Evolutionary conservation across 2,888 invertebrate genomes (phyloP), one percentile per base, ranked within the genome.

Genomic region (Phrixothrix hirtus): DNA sequence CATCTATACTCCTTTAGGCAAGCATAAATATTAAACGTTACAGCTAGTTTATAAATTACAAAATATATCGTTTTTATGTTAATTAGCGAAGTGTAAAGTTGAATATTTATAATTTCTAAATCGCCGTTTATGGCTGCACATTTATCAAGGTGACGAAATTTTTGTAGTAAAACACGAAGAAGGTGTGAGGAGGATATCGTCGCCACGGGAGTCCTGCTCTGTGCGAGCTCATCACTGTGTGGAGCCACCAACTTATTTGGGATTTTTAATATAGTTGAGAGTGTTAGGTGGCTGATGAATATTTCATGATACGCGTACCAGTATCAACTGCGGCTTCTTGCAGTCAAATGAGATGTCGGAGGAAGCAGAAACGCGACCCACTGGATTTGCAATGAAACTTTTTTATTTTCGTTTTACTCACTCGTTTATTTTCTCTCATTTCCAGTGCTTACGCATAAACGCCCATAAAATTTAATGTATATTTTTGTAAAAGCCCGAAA

Each of bases 231-330:
- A 65, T 65, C 63, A 61, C 66, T 55, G 54, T 60, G 58, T 63
- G 55, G 52, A 42, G 49, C 66, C 61, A 60, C 65, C 68, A 70
- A 73, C 70, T 74, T 74, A 74, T 74, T 74, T 74, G 72, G 71
- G 73, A 72, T 73, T 75, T 76, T 75, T 76, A 75, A 75, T 75
- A 76, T 75, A 74, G 72, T 69, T 69, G 72, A 74, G 72, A 74
- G 74, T 73, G 73, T 74, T 73, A 69, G 71, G 67, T 69, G 66
- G 64, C 68, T 73, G 72, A 76, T 76, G 76, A 76, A 76, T 76
- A 76, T 75, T 75, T 75, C 76, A 76, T 76, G 76, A 75, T 74
- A 71, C 72, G 71, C 72, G 70, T 68, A 69, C 64, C 70, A 66
- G 71, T 72, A 72, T 71, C 71, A 71, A 73, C 70, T 70, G 65